Evolutionary conservation across 2,888 invertebrate genomes (phyloP), one percentile per base, ranked within the genome.

Genomic region (Drosophila lacicola): DNA sequence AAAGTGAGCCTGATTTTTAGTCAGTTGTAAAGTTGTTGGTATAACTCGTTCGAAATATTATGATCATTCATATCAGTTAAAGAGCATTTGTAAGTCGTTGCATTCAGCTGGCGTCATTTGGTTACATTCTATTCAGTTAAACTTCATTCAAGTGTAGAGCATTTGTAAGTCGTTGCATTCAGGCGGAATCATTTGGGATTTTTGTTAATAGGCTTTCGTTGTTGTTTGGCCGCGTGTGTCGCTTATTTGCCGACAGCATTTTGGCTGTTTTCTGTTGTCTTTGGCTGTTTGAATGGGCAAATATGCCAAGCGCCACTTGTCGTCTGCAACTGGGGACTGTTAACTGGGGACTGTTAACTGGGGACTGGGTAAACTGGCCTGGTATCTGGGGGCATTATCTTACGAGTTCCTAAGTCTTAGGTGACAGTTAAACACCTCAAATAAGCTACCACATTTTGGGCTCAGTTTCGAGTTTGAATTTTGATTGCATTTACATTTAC

Each of bases 341-440:
- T 1, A 4, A 21, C 21, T 5, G 21, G 4, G 4, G 4, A 21
- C 5, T 21, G 21, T 2, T 8, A 2, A 29, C 8, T 29, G 29
- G 8, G 29, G 8, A 29, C 8, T 29, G 29, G 8, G 29, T 29
- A 29, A 2, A 29, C 29, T 29, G 29, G 29, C 29, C 29, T 8
- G 29, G 29, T 29, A 29, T 29, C 29, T 29, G 13, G 6, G 34
- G 55, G 58, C 55, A 56, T 78, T 75, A 67, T 80, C 75, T 64
- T 11, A 29, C 3, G 29, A 29, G 29, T 79, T 79, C 80, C 74
- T 84, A 86, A 86, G 84, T 84, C 84, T 84, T 86, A 90, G 88
- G 87, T 90, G 90, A 89, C 89, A 89, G 90, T 78, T 78, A 85
- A 85, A 89, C 90, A 89, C 90, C 89, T 90, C 73, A 76, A 87